phyloP scores from a whole-genome alignment of 2,797 vertebrate species.

The Oophaga sylvatica region DNA sequence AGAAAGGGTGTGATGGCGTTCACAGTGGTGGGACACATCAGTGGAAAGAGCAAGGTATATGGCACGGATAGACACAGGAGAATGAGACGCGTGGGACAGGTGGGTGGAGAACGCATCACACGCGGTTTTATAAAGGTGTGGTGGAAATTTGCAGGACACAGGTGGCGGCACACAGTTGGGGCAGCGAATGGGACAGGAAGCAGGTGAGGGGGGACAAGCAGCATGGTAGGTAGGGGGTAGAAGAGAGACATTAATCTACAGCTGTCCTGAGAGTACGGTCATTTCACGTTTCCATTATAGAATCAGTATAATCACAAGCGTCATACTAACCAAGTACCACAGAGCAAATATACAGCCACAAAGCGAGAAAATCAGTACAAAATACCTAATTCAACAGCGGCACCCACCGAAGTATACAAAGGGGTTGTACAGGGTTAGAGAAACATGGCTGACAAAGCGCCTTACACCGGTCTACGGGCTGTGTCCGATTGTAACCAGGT shows the following conservation, averaged over 20 bases:
- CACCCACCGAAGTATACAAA: neutral
- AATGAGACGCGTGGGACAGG: neutral
- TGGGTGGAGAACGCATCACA: neutral
- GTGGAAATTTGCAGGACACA: neutral
- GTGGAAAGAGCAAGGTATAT: neutral
- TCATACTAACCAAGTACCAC: neutral
- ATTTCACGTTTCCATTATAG: conserved; percentile 1
- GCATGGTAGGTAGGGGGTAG: conserved; percentile 30
- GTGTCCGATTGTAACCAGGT: neutral
- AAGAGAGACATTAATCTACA: conserved; percentile 58
- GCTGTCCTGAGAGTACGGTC: neutral
- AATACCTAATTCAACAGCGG: neutral
- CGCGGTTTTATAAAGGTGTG: neutral
- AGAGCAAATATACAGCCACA: neutral
- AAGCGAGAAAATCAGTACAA: neutral
- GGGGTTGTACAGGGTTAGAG: neutral
- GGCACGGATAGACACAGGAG: conserved; percentile 1
- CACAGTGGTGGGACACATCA: neutral
- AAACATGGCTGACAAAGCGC: neutral
- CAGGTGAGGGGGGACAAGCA: conserved; percentile 40
- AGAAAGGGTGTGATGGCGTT: neutral
- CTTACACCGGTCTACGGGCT: neutral
- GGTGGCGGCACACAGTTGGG: neutral
- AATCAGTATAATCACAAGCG: neutral
- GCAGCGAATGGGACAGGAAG: conserved; percentile 36